phyloP scores from a whole-genome alignment of 2,797 vertebrate species.

The Smutsia gigantea region DNA sequence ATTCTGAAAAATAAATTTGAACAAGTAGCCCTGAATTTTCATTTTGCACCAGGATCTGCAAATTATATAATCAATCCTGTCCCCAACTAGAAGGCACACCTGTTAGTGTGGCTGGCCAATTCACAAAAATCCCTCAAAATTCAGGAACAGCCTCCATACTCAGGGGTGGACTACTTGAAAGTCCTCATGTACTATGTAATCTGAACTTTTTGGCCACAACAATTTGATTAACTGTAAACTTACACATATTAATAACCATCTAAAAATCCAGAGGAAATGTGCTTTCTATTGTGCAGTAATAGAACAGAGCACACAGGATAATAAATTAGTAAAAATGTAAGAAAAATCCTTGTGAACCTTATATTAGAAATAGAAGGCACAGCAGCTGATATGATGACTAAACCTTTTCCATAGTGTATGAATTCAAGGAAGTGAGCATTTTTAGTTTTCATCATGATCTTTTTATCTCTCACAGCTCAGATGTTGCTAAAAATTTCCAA shows the following conservation, averaged over 20 bases:
- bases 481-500: background rate
- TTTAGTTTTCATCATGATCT: background rate
- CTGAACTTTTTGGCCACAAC: background rate
- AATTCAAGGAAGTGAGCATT: background rate
- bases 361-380: background rate
- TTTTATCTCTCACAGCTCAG: background rate
- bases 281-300: background rate
- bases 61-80: background rate
- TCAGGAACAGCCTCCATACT: background rate
- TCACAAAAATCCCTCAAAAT: background rate
- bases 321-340: background rate
- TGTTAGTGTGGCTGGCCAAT: background rate
- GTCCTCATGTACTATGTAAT: background rate
- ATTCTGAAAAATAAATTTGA: background rate
- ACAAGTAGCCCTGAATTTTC: background rate
- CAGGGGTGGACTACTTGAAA: background rate
- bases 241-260: background rate
- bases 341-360: background rate
- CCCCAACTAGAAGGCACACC: background rate
- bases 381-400: background rate
- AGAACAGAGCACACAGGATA: background rate
- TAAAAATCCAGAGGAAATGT: background rate
- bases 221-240: background rate
- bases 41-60: background rate
- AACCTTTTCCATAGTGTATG: background rate